Evolutionary conservation across 2,113 vertebrate species (phyloP).

Genomic region (Nicator chloris): DNA sequence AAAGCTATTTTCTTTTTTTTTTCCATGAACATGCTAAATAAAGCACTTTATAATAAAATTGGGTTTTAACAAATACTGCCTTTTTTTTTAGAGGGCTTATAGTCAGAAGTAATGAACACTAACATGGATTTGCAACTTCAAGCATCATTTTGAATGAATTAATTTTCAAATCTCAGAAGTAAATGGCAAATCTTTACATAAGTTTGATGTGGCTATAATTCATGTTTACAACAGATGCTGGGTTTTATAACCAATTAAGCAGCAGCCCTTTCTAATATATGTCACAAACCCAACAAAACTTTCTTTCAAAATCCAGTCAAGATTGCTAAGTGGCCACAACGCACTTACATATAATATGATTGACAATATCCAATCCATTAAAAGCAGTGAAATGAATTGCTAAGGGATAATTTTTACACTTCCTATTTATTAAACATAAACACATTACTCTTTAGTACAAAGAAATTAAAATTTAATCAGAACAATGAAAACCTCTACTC

Average conservation of each 20-base stretch:
- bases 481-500: background rate
- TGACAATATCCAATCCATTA: conserved; percentile 6
- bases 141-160: background rate
- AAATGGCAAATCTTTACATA: background rate
- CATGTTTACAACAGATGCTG: background rate
- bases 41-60: background rate
- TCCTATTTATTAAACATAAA: conserved; percentile 53
- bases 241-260: background rate
- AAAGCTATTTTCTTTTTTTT: background rate
- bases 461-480: conserved; percentile 56
- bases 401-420: conserved; percentile 17
- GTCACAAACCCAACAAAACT: background rate
- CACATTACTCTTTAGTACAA: conserved; percentile 1
- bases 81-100: background rate
- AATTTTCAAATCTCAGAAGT: background rate
- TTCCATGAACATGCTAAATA: background rate
- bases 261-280: background rate
- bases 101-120: background rate
- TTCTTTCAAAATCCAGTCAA: conserved; percentile 1
- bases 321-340: background rate
- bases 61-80: background rate
- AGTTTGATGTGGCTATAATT: background rate
- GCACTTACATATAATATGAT: background rate
- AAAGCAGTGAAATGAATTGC: conserved; percentile 34
- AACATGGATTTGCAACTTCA: background rate